Evolutionary conservation across 2,113 vertebrate genomes (phyloP).

Genomic region (Sturnus vulgaris): DNA sequence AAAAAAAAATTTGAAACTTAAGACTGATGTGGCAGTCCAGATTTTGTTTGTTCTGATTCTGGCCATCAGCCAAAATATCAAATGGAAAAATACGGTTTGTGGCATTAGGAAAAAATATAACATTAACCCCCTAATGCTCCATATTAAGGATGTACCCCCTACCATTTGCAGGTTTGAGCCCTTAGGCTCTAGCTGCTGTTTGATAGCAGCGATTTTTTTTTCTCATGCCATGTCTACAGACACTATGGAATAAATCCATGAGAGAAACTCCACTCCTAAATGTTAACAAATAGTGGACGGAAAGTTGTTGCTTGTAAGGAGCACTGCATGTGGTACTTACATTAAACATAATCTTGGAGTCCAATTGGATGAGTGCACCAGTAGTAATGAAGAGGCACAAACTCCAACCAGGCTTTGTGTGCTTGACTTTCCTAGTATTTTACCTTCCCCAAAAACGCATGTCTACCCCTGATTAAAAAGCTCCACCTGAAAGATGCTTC

Average conservation of each 20-base stretch:
- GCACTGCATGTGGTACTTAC: not conserved
- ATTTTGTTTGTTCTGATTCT: conserved; percentile 2
- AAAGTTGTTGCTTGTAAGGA: not conserved
- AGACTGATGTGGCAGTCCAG: not conserved
- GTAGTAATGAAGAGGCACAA: not conserved
- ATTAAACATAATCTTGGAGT: not conserved
- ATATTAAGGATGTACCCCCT: conserved; percentile 21
- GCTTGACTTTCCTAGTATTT: not conserved
- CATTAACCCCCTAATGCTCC: conserved; percentile 38
- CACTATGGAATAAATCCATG: not conserved
- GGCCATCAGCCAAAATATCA: conserved; percentile 21
- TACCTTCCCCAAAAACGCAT: not conserved
- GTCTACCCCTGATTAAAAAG: not conserved
- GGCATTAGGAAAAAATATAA: conserved; percentile 28
- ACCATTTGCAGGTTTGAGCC: conserved; percentile 47
- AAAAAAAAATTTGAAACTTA: not conserved
- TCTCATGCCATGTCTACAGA: not conserved
- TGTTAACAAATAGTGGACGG: not conserved
- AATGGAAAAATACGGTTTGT: not conserved
- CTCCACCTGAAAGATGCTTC: not conserved
- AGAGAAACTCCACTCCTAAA: not conserved
- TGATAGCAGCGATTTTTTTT: not conserved
- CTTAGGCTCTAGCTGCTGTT: conserved; percentile 16
- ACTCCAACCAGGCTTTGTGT: not conserved
- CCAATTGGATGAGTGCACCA: not conserved